Evolutionary conservation across 2,888 invertebrate genomes (phyloP).

Genomic region (Apodemia mormo): DNA sequence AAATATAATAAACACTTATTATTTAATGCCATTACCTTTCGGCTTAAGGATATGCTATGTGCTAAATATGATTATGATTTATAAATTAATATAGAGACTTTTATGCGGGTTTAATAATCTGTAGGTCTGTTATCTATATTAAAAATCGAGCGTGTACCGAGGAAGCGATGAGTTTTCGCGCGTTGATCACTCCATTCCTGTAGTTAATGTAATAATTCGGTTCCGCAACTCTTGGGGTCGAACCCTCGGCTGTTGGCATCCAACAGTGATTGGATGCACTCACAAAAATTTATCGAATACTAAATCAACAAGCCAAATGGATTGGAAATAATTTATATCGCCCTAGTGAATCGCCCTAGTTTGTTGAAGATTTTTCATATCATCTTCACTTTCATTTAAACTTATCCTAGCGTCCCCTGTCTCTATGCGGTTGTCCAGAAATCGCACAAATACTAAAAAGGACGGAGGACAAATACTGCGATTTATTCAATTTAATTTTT

Average conservation of each 20-base stretch:
- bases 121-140: not conserved
- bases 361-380: not conserved
- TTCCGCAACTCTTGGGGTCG: constrained; percentile 63
- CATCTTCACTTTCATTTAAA: not conserved
- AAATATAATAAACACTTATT: too few species aligned
- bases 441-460: not conserved
- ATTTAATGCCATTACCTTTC: too few species aligned
- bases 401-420: not conserved
- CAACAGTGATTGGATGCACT: constrained; percentile 49
- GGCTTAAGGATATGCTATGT: too few species aligned
- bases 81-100: too few species aligned
- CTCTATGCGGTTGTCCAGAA: not conserved
- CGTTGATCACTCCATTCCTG: constrained; percentile 71
- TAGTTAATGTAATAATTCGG: constrained; percentile 68
- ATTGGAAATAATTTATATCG: constrained; percentile 8
- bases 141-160: constrained; percentile 53
- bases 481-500: too few species aligned
- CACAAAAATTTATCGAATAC: constrained; percentile 38
- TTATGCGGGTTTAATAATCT: too few species aligned
- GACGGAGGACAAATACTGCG: not conserved
- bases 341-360: constrained; percentile 3
- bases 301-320: constrained; percentile 16
- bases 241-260: constrained; percentile 65
- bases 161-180: constrained; percentile 71
- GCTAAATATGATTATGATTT: too few species aligned